These are phyloP conservation scores for Panthera uncia DNA, from an alignment of 2,113 vertebrate genomes.

Conservation along the genomic window DNA sequence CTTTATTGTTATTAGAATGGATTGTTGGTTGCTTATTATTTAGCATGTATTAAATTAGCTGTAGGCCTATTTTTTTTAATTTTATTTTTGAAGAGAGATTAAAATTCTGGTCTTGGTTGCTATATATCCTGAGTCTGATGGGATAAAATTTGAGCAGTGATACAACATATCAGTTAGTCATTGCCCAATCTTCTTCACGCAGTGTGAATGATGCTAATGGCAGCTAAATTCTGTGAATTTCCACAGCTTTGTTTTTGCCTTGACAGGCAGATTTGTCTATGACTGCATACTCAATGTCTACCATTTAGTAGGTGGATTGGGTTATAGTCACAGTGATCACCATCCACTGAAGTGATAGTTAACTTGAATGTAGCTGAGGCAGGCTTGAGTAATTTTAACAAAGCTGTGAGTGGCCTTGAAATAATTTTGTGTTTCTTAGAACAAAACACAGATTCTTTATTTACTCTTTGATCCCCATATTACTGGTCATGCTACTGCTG, in stretches of 20 bases:
- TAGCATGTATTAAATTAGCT: not conserved
- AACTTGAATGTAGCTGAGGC: not conserved
- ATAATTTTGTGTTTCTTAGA: conserved; percentile 11
- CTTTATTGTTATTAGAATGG: not conserved
- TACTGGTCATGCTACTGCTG: not conserved
- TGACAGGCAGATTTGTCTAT: not conserved
- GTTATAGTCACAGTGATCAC: not conserved
- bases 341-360: not conserved
- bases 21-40: not conserved
- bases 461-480: not conserved
- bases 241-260: not conserved
- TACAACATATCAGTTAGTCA: not conserved
- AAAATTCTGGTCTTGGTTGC: not conserved
- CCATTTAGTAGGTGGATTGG: not conserved
- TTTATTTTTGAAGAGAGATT: conserved; percentile 24
- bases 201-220: not conserved
- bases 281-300: not conserved
- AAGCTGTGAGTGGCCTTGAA: not conserved
- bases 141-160: not conserved
- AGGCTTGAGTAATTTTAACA: conserved; percentile 35
- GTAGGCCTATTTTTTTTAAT: not conserved
- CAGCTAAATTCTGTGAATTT: not conserved
- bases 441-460: conserved; percentile 18
- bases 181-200: not conserved
- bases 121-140: not conserved